Conservation (phyloP, 2,797 vertebrate species). For the Enoplosus armatus region DNA sequence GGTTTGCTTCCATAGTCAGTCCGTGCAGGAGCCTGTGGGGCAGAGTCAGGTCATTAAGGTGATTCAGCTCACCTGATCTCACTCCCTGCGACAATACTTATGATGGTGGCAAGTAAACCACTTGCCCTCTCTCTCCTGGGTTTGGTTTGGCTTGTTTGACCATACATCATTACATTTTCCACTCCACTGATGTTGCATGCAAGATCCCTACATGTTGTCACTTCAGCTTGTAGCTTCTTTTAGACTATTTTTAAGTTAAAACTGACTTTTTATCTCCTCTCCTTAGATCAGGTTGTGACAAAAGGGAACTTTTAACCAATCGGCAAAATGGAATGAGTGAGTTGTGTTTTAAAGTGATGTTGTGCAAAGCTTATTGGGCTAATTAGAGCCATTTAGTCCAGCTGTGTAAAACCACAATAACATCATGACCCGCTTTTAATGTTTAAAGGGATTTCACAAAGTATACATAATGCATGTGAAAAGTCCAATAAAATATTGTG, state of each 20-base stretch:
- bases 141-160: not conserved
- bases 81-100: not conserved
- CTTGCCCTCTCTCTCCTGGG: not conserved
- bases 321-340: not conserved
- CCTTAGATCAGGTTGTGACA: not conserved
- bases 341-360: not conserved
- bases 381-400: conserved; percentile 4
- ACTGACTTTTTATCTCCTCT: not conserved
- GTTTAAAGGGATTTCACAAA: not conserved
- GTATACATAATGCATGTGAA: not conserved
- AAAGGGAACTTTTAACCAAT: not conserved
- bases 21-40: not conserved
- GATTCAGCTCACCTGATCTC: not conserved
- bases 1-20: too few species aligned
- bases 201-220: not conserved
- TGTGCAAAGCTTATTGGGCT: not conserved
- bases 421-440: not conserved
- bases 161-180: not conserved
- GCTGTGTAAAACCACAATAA: not conserved
- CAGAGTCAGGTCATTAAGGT: not conserved
- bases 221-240: not conserved
- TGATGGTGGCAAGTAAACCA: not conserved
- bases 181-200: not conserved
- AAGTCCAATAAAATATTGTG: not conserved
- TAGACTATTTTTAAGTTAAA: not conserved